These are phyloP conservation scores for Potamarius usumacintae DNA, from an alignment of 2,113 vertebrate genomes.

Conservation along the genomic window DNA sequence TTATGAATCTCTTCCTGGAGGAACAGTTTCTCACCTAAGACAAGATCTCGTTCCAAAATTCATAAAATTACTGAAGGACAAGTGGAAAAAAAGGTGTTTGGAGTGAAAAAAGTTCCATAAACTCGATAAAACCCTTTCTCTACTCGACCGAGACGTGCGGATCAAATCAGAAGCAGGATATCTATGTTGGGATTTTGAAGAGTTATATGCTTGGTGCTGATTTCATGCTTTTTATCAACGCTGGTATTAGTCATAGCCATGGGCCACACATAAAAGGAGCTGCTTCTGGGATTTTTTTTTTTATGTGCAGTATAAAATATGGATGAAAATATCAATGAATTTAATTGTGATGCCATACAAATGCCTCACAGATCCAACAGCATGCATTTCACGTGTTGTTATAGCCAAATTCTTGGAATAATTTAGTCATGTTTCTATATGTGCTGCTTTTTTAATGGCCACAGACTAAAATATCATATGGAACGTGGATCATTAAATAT, in stretches of 20 bases:
- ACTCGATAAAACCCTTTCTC: neutral
- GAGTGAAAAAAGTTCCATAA: neutral
- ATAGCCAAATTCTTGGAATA: slow-evolving; percentile 31
- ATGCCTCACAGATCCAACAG: slow-evolving; percentile 23
- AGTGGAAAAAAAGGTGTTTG: neutral
- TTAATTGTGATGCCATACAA: slow-evolving; percentile 41
- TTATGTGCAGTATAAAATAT: slow-evolving; percentile 12
- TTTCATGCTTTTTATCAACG: slow-evolving; percentile 41
- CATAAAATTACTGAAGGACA: neutral
- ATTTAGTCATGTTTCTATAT: neutral
- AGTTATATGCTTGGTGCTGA: slow-evolving; percentile 53
- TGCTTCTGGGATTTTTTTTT: slow-evolving; percentile 45
- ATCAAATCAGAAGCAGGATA: neutral
- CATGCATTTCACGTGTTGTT: slow-evolving; percentile 67
- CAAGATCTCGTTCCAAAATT: neutral
- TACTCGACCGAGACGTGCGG: neutral
- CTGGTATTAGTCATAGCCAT: slow-evolving; percentile 40
- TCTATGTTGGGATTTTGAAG: neutral
- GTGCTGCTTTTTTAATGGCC: slow-evolving; percentile 6
- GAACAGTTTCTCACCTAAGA: neutral
- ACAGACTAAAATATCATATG: slow-evolving; percentile 43
- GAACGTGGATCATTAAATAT: neutral
- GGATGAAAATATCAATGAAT: slow-evolving; percentile 46
- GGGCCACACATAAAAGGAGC: slow-evolving; percentile 49
- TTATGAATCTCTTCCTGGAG: slow-evolving; percentile 24